phyloP scores from a whole-genome alignment of 1,140 invertebrate species.

The Coptotermes formosanus region DNA sequence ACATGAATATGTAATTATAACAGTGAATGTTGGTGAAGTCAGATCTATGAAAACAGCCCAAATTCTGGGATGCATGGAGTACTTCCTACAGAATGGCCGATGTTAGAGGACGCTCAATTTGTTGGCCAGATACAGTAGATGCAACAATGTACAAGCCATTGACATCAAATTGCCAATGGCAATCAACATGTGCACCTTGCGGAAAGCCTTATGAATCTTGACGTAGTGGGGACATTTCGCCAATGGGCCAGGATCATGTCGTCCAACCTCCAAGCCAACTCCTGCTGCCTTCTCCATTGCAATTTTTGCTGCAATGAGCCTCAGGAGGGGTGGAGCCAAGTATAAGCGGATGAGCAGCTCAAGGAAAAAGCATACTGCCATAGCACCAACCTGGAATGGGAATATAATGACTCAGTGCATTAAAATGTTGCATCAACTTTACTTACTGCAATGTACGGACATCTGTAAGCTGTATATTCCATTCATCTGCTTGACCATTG shows the following conservation, averaged over 20 bases:
- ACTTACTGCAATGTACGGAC: background rate
- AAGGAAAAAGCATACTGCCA: conserved; percentile 66
- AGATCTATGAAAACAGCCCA: background rate
- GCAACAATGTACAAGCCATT: conserved; percentile 67
- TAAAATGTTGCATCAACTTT: background rate
- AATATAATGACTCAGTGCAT: conserved; percentile 33
- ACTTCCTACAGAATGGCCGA: background rate
- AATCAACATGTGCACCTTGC: conserved; percentile 64
- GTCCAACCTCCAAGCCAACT: conserved; percentile 69
- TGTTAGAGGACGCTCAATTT: conserved; percentile 46
- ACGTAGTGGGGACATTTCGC: conserved; percentile 69
- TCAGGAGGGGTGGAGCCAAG: conserved; percentile 63
- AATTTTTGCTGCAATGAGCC: conserved; percentile 65
- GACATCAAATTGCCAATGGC: conserved; percentile 71
- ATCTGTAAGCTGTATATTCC: background rate
- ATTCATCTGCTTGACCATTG: too few relatives aligned
- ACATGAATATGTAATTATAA: background rate
- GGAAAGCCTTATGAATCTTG: conserved; percentile 64
- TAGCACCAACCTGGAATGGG: conserved; percentile 58
- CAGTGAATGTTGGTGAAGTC: background rate
- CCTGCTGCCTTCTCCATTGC: conserved; percentile 67
- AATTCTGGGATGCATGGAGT: background rate
- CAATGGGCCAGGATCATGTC: conserved; percentile 61
- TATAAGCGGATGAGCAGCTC: conserved; percentile 68
- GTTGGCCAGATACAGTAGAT: conserved; percentile 65